Evolutionary conservation across 35 echinoderm and acorn worm species (phyloP).

Genomic region (Ophiothrix spiculata): DNA sequence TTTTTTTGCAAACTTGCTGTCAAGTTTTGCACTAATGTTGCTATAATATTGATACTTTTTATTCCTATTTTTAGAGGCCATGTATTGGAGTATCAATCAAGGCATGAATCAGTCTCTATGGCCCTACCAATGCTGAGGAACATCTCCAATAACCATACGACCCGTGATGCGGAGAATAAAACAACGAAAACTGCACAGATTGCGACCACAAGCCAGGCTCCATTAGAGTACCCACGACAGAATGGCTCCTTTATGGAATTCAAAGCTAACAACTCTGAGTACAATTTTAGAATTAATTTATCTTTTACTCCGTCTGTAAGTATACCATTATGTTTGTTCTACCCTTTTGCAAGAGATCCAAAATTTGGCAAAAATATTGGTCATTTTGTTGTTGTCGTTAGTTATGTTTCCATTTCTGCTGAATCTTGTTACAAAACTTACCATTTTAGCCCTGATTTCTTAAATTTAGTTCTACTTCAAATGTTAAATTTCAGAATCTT

Average conservation of each 20-base stretch:
- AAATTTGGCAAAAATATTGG: neutral
- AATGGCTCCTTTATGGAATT: neutral
- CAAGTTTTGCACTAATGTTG: no score
- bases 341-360: neutral
- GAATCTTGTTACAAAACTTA: neutral
- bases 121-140: no score
- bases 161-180: no score
- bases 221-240: no score
- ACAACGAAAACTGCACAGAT: no score
- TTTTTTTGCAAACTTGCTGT: no score
- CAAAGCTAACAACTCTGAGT: neutral
- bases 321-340: neutral
- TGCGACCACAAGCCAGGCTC: no score
- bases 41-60: no score
- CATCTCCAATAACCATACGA: no score
- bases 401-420: neutral
- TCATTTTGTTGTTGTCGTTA: neutral
- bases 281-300: neutral
- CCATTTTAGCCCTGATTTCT: neutral
- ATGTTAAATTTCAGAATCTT: neutral
- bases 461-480: neutral
- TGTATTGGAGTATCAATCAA: no score
- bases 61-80: no score
- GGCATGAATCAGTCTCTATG: no score
- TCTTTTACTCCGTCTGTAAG: neutral